Evolutionary conservation across 2,888 invertebrate species (phyloP).

Genomic region (Polia nebulosa): DNA sequence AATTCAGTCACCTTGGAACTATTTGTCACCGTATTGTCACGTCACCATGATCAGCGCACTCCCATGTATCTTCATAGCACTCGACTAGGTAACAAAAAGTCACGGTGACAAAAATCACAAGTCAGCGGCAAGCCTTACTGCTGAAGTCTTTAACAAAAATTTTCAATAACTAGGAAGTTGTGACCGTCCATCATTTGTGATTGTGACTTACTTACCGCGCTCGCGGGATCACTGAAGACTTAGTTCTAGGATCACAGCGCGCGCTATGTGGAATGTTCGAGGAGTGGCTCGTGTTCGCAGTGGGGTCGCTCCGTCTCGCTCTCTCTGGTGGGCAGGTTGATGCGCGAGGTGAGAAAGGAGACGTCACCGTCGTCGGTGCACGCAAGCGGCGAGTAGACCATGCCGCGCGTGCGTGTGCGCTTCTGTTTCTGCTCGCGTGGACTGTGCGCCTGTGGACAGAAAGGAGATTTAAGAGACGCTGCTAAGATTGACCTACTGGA

Average conservation of each 20-base stretch:
- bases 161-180: slow-evolving; percentile 66
- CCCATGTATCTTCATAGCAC: too few species aligned
- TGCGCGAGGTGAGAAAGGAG: slow-evolving; percentile 74
- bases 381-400: slow-evolving; percentile 83
- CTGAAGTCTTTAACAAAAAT: slow-evolving; percentile 54
- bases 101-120: too few species aligned
- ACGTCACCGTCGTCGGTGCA: slow-evolving; percentile 84
- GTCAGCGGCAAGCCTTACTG: too few species aligned
- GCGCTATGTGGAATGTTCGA: slow-evolving; percentile 86
- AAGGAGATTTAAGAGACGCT: not conserved
- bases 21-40: too few species aligned
- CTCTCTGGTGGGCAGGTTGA: slow-evolving; percentile 69
- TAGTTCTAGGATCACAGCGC: slow-evolving; percentile 82
- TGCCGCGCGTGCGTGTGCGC: slow-evolving; percentile 75
- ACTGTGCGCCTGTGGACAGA: slow-evolving; percentile 67
- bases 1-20: too few species aligned
- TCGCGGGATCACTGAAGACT: slow-evolving; percentile 63
- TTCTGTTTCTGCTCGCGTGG: slow-evolving; percentile 65
- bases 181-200: slow-evolving; percentile 66
- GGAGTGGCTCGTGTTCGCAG: slow-evolving; percentile 79
- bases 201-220: slow-evolving; percentile 63
- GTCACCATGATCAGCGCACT: too few species aligned
- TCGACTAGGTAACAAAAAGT: too few species aligned
- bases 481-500: not conserved
- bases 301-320: slow-evolving; percentile 62